Evolutionary conservation across 2,888 invertebrate species (phyloP), one percentile per base, ranked within the genome.

Genomic region (Leucophora obtusa): DNA sequence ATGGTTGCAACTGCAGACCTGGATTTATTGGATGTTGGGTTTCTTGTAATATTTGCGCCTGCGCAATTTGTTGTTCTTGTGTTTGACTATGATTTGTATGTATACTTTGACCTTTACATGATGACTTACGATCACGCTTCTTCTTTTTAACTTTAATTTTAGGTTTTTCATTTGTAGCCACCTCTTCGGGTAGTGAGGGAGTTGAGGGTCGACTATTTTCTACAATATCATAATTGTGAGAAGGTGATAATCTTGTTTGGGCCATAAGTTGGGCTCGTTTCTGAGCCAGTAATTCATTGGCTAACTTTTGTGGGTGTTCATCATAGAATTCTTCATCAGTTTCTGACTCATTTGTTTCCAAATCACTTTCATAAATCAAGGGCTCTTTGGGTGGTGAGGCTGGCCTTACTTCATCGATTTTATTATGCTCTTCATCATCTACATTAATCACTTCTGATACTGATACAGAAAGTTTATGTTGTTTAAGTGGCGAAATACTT

Each of bases 301-400:
- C 95, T 79, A 94, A 89, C 85, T 92, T 92, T 85, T 96, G 95
- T 0, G 96, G 96, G 89, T 96, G 93, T 85, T 95, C 93, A 87
- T 96, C 96, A 87, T 96, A 96, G 89, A 96, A 96, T 84, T 96
- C 96, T 91, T 96, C 96, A 88, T 96, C 96, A 0, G 96, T 96
- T 82, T 95, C 95, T 62, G 95, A 94, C 89, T 96, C 95, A 15
- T 95, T 94, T 0, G 96, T 96, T 84, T 96, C 96, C 65, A 96
- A 91, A 90, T 97, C 96, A 0, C 96, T 95, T 90, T 97, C 97
- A 43, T 93, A 92, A 80, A 96, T 93, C 0, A 93, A 91, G 1
- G 93, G 92, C 84, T 94, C 94, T 38, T 85, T 84, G 0, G 87
- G 84, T 1, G 81, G 82, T 0, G 85, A 82, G 5, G 85, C 81